Evolutionary conservation across 2,113 vertebrate species (phyloP).

Genomic region (Castor canadensis): DNA sequence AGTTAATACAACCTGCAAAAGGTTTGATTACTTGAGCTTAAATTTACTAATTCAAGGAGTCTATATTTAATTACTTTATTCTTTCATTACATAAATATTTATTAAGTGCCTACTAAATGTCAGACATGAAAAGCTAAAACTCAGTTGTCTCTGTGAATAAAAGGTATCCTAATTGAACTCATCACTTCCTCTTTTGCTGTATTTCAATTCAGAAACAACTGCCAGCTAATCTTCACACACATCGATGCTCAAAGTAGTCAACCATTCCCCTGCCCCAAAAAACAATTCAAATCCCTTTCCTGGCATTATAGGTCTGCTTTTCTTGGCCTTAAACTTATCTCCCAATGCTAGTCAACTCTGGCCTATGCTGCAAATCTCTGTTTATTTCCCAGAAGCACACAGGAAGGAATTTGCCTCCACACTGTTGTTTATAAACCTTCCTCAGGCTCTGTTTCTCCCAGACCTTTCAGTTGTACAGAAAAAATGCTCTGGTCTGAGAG

Average conservation of each 20-base stretch:
- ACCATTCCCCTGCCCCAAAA: neutral
- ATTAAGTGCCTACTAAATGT: conserved; percentile 61
- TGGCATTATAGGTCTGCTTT: neutral
- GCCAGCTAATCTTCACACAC: conserved; percentile 61
- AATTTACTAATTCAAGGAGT: conserved; percentile 50
- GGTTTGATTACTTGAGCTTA: conserved; percentile 35
- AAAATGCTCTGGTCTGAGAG: neutral
- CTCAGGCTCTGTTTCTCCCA: neutral
- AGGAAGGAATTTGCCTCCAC: neutral
- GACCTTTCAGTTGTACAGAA: neutral
- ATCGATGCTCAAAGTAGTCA: conserved; percentile 48
- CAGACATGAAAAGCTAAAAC: conserved; percentile 40
- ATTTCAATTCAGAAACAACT: conserved; percentile 43
- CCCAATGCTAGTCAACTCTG: neutral
- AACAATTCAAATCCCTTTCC: conserved; percentile 33
- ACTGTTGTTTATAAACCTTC: neutral
- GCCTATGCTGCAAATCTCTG: neutral
- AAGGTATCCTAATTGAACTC: conserved; percentile 50
- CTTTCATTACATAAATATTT: conserved; percentile 70
- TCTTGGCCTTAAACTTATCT: conserved; percentile 13
- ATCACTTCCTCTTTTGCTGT: conserved; percentile 4
- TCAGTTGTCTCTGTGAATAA: conserved; percentile 52
- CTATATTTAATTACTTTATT: conserved; percentile 62
- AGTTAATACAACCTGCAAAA: conserved; percentile 46
- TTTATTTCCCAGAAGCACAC: neutral